These are phyloP conservation scores for Pararge aegeria DNA, from an alignment of 1,140 invertebrate species.

Conservation along the genomic window DNA sequence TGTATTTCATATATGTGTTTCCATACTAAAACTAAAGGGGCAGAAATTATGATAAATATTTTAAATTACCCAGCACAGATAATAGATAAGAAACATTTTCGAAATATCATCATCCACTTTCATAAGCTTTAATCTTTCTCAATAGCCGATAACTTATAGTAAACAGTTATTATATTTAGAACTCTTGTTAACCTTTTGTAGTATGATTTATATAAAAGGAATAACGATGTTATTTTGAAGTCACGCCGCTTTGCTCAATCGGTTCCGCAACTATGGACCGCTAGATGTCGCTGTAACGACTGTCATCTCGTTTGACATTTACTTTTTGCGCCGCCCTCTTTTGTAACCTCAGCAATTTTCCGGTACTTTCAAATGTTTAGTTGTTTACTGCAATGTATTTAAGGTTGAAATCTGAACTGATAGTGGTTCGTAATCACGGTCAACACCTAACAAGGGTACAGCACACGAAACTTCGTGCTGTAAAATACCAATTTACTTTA, in stretches of 20 bases:
- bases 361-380: conserved; percentile 22
- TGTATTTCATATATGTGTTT: too few species aligned
- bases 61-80: too few species aligned
- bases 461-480: conserved; percentile 66
- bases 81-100: too few species aligned
- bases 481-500: conserved; percentile 75
- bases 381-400: conserved; percentile 16
- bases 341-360: conserved; percentile 14
- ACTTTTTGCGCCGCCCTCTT: conserved; percentile 41
- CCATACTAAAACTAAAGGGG: too few species aligned
- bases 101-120: too few species aligned
- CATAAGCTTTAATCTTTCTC: too few species aligned
- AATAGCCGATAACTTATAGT: neutral
- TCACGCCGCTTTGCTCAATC: conserved; percentile 33
- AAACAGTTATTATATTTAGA: neutral
- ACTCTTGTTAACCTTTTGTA: conserved; percentile 13
- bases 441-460: conserved; percentile 53
- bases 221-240: conserved; percentile 33
- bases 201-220: conserved; percentile 11
- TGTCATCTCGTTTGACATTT: conserved; percentile 64
- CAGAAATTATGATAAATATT: too few species aligned
- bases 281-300: conserved; percentile 61
- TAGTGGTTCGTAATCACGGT: conserved; percentile 22
- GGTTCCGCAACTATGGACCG: conserved; percentile 25
- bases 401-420: conserved; percentile 37